Evolutionary conservation across 2,113 vertebrate species (phyloP).

Genomic region (Neofelis nebulosa): DNA sequence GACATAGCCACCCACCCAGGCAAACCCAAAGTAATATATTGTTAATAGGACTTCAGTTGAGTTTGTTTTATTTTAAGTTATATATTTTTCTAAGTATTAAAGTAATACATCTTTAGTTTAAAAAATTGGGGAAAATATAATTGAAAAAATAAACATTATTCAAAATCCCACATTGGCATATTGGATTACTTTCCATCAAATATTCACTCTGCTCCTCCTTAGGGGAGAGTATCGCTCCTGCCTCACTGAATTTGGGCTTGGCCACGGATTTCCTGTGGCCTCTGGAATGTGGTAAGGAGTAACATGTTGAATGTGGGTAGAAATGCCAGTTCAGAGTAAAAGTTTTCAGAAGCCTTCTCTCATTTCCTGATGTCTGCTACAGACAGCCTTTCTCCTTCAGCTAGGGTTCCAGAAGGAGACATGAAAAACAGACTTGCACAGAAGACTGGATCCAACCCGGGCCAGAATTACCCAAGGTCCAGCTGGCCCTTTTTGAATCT

Average conservation of each 20-base stretch:
- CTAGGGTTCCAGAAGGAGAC: neutral
- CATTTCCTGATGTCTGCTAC: neutral
- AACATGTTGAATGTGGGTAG: neutral
- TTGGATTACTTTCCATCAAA: neutral
- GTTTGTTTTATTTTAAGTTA: neutral
- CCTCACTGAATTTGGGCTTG: neutral
- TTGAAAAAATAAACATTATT: neutral
- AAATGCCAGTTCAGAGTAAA: neutral
- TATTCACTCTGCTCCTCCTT: neutral
- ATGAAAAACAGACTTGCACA: neutral
- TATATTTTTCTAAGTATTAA: neutral
- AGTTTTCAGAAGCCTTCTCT: neutral
- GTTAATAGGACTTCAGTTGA: neutral
- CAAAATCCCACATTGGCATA: neutral
- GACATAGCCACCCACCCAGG: too few relatives aligned
- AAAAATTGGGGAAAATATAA: neutral
- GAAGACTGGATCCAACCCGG: neutral
- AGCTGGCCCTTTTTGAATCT: neutral
- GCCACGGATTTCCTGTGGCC: neutral
- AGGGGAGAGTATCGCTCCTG: neutral
- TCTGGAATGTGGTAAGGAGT: neutral
- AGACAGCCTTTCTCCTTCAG: neutral
- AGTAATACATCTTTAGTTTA: neutral
- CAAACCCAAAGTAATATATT: neutral
- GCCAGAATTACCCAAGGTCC: neutral